Conservation (phyloP, 2,888 invertebrate genomes). For the Melieria omissa region DNA sequence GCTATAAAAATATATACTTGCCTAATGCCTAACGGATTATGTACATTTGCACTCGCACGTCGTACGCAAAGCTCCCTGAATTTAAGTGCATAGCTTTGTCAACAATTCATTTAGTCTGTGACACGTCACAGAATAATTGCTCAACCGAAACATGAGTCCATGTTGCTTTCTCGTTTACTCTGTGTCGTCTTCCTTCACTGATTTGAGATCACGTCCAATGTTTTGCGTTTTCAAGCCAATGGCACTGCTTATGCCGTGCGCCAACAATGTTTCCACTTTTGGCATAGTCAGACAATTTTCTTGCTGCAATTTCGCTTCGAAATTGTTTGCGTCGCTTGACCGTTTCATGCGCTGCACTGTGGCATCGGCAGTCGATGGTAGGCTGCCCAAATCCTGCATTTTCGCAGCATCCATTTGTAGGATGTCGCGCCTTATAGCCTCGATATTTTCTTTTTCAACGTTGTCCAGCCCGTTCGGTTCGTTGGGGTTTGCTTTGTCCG, state of each 20-base stretch:
- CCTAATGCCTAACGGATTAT: too few relatives aligned
- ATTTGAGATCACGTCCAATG: constrained; percentile 62
- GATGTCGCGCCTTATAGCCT: constrained; percentile 61
- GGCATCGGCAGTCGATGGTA: not conserved
- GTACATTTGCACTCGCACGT: too few relatives aligned
- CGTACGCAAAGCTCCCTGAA: too few relatives aligned
- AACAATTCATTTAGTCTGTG: too few relatives aligned
- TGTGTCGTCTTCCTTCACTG: constrained; percentile 49
- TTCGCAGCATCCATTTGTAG: constrained; percentile 51
- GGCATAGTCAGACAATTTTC: constrained; percentile 56
- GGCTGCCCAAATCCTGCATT: constrained; percentile 3
- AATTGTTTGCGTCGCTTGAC: constrained; percentile 33
- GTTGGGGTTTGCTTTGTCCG: not conserved
- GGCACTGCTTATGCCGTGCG: constrained; percentile 36
- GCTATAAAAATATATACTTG: too few relatives aligned
- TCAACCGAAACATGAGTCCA: too few relatives aligned
- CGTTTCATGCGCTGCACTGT: constrained; percentile 50
- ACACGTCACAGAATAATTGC: too few relatives aligned
- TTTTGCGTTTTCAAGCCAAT: constrained; percentile 53
- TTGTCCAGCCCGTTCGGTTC: constrained; percentile 6
- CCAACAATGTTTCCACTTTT: constrained; percentile 47
- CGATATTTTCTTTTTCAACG: constrained; percentile 51
- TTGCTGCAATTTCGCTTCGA: constrained; percentile 35
- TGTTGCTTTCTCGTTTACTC: too few relatives aligned
- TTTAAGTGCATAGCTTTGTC: too few relatives aligned